A percentile compares a stretch with the other conserved stretches of the same genome.
Evolutionary conservation across 2,888 invertebrate genomes (phyloP).

Genomic region (Thalpophila matura): DNA sequence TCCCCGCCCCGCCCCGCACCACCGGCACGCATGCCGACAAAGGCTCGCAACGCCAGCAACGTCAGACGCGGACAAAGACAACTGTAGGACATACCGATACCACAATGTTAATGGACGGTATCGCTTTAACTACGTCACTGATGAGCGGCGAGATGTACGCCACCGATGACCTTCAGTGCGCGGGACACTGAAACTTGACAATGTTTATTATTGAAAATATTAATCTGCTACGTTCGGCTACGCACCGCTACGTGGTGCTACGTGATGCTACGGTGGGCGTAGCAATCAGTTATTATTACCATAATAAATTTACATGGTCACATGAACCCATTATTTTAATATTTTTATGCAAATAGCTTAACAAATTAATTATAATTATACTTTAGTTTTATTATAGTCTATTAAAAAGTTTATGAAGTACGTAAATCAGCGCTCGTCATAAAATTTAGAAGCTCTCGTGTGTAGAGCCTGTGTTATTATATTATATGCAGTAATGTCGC

Average conservation of each 20-base stretch:
- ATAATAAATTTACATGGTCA: conserved; percentile 41
- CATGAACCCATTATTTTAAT: conserved; percentile 29
- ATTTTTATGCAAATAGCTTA: conserved; percentile 36
- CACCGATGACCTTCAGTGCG: background rate
- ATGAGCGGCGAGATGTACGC: background rate
- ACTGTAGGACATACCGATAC: conserved; percentile 37
- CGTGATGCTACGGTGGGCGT: conserved; percentile 26
- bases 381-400: conserved; percentile 15
- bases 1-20: conserved; percentile 28
- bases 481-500: background rate
- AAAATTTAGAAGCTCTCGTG: conserved; percentile 21
- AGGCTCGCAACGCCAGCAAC: conserved; percentile 50
- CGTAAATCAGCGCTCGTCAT: conserved; percentile 31
- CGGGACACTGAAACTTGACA: background rate
- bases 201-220: conserved; percentile 13
- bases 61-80: conserved; percentile 41
- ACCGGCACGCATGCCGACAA: conserved; percentile 57
- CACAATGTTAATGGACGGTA: conserved; percentile 29
- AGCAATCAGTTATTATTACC: conserved; percentile 32
- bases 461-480: conserved; percentile 8
- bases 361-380: conserved; percentile 48
- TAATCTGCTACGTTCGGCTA: conserved; percentile 25
- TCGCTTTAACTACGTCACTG: background rate
- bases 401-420: conserved; percentile 37
- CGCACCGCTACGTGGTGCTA: conserved; percentile 15